Evolutionary conservation across 2,113 vertebrate species (phyloP), one percentile per base, ranked within the genome.

Genomic region (Phylloscopus whistleri): DNA sequence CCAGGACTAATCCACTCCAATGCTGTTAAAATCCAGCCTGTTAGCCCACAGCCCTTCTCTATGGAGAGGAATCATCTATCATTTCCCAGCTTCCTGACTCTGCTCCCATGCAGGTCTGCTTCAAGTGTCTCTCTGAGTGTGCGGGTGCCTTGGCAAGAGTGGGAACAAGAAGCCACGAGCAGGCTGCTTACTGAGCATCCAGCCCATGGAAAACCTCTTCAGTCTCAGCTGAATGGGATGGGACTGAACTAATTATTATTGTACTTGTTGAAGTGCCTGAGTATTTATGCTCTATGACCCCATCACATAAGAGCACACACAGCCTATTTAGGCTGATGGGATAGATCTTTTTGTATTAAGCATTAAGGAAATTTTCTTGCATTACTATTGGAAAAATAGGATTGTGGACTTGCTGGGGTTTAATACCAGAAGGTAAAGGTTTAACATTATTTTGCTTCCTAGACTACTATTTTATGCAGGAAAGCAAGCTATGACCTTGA

Each of bases 391-490:
- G 67, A 76, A 86, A 78, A 93, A 64, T 56, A 69, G 12, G 18
- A 58, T 70, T 95, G 39, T 58, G 51, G 67, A 35, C 43, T 76
- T 88, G 23, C 55, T 44, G 48, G 48, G 16, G 18, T 59, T 77
- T 92, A 86, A 43, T 86, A 77, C 44, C 39, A 63, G 83, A 88
- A 86, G 30, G 48, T 63, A 44, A 59, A 28, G 11, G 20, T 90
- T 93, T 84, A 85, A 41, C 28, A 43, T 72, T 75, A 53, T 76
- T 93, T 91, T 96, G 30, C 14, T 90, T 90, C 59, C 59, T 77
- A 56, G 17, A 30, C 63, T 83, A 73, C 16, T 69, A 75, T 49
- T 70, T 59, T 78, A 78, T 56, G 21, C 76, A 68, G 64, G 51
- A 84, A 84, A 90, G 80, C 35, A 84, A 81, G 41, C 52, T 78